phyloP scores from a whole-genome alignment of 2,797 vertebrate species.

The Sebastolobus altivelis region DNA sequence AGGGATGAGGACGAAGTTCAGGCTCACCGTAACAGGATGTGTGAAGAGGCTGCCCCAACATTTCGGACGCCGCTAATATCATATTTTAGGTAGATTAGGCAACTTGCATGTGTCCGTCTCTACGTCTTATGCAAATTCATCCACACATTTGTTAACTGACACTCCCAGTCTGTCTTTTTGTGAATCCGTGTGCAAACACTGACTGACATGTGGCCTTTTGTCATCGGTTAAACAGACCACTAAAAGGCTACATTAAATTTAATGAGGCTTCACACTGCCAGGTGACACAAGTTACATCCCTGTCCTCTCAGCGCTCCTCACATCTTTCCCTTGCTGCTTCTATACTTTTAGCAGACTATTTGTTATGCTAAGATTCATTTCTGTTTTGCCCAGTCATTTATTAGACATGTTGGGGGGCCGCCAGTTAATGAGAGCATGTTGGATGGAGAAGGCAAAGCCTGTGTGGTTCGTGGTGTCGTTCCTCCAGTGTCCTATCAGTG shows the following conservation, averaged over 20 bases:
- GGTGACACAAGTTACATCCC: conserved; percentile 45
- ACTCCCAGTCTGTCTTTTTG: conserved; percentile 34
- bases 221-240: conserved; percentile 60
- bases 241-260: conserved; percentile 72
- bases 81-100: not conserved
- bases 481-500: conserved; percentile 40
- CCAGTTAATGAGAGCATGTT: conserved; percentile 27
- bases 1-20: too few species aligned
- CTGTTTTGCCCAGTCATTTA: not conserved
- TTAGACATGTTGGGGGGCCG: not conserved
- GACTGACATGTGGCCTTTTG: conserved; percentile 68
- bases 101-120: not conserved
- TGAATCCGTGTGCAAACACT: conserved; percentile 55
- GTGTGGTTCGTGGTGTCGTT: conserved; percentile 19
- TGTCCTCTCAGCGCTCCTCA: not conserved
- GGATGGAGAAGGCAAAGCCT: conserved; percentile 21
- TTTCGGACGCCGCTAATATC: not conserved
- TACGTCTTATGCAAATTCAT: conserved; percentile 2
- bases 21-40: not conserved
- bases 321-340: not conserved
- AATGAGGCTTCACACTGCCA: conserved; percentile 60
- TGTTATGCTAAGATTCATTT: not conserved
- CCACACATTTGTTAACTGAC: conserved; percentile 7
- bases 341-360: not conserved
- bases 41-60: not conserved